phyloP scores from a whole-genome alignment of 2,888 invertebrate species.

The Ferdinandea cuprea region DNA sequence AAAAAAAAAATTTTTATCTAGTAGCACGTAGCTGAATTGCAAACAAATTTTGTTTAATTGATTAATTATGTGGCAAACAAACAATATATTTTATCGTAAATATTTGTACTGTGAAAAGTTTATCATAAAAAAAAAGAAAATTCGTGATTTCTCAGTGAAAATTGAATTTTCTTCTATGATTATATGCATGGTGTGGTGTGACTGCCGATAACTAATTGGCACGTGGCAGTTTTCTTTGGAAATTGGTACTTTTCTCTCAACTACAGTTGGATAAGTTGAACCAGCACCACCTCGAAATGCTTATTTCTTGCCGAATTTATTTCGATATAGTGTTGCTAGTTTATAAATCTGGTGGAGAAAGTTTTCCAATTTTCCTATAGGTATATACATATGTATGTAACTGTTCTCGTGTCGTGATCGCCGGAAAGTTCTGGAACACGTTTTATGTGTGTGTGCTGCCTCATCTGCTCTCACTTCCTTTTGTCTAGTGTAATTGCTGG shows the following conservation, averaged over 20 bases:
- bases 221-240: slow-evolving; percentile 65
- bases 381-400: no score
- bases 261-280: slow-evolving; percentile 44
- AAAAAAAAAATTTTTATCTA: background rate
- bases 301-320: background rate
- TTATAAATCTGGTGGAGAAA: background rate
- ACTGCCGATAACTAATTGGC: slow-evolving; percentile 37
- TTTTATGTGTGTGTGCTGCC: slow-evolving; percentile 26
- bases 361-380: background rate
- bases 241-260: slow-evolving; percentile 4
- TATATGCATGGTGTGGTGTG: slow-evolving; percentile 33
- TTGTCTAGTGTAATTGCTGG: slow-evolving; percentile 19
- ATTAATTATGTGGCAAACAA: slow-evolving; percentile 65
- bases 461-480: slow-evolving; percentile 24
- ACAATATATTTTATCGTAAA: slow-evolving; percentile 49
- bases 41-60: slow-evolving; percentile 69
- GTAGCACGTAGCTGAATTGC: slow-evolving; percentile 48
- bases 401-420: slow-evolving; percentile 10
- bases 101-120: slow-evolving; percentile 31
- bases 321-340: background rate
- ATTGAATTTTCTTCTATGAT: slow-evolving; percentile 13
- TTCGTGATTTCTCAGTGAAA: slow-evolving; percentile 43
- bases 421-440: slow-evolving; percentile 68
- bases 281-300: background rate
- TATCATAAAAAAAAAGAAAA: slow-evolving; percentile 39